A percentile compares a stretch with the other conserved stretches of the same genome.
phyloP scores from a whole-genome alignment of 53 echinoderm and acorn worm species.

The Astropecten irregularis region DNA sequence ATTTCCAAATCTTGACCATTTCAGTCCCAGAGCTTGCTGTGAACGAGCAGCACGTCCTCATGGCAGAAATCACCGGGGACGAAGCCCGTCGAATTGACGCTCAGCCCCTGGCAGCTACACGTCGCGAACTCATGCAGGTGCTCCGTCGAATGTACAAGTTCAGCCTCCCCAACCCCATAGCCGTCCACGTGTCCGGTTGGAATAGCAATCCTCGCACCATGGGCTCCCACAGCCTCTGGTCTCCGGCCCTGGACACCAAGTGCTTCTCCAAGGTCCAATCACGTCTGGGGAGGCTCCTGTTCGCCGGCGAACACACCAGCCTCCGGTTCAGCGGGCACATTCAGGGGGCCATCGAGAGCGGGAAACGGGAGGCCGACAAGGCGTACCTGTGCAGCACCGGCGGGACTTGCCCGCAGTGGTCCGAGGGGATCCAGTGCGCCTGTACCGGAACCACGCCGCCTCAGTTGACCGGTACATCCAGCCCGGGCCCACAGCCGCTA shows the following conservation, averaged over 20 bases:
- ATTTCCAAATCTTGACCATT: too few species aligned
- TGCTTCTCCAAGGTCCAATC: slow-evolving; percentile 58
- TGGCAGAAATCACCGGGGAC: slow-evolving; percentile 58
- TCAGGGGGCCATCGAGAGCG: slow-evolving; percentile 53
- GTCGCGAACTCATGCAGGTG: slow-evolving; percentile 42
- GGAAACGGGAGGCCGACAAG: slow-evolving; percentile 57
- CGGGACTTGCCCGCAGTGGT: slow-evolving; percentile 50
- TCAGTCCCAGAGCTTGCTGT: slow-evolving; percentile 34
- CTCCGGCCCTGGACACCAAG: slow-evolving; percentile 47
- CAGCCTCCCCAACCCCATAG: slow-evolving; percentile 35
- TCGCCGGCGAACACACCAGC: slow-evolving; percentile 62
- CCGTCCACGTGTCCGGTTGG: slow-evolving; percentile 58
- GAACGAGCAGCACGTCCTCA: slow-evolving; percentile 27
- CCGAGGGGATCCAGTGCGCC: slow-evolving; percentile 47
- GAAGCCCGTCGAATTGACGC: slow-evolving; percentile 60
- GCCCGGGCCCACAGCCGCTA: not conserved
- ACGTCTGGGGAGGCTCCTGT: slow-evolving; percentile 46
- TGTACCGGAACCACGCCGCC: slow-evolving; percentile 43
- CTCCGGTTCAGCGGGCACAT: slow-evolving; percentile 41
- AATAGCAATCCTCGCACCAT: slow-evolving; percentile 44
- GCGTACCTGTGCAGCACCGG: slow-evolving; percentile 42
- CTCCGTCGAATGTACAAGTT: slow-evolving; percentile 44
- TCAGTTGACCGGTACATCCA: not conserved
- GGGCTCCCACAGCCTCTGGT: slow-evolving; percentile 60
- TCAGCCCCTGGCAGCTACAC: slow-evolving; percentile 28